These are phyloP conservation scores for Thryonomys swinderianus DNA, from an alignment of 2,113 vertebrate species.

Conservation along the genomic window DNA sequence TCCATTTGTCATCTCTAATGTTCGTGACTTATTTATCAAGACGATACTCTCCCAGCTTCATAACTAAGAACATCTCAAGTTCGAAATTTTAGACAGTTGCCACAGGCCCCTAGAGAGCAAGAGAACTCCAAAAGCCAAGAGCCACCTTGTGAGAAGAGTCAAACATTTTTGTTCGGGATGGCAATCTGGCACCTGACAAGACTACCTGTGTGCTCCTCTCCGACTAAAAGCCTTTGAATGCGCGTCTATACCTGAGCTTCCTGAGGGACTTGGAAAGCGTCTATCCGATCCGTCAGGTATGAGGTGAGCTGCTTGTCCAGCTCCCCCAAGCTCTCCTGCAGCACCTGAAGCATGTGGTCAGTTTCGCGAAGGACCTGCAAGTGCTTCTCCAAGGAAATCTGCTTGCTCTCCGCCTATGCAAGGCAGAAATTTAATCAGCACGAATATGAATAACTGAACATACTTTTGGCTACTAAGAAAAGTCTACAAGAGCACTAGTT, in stretches of 20 bases:
- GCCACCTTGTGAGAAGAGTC: accelerated
- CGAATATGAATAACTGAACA: neutral
- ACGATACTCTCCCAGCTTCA: neutral
- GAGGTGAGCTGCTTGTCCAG: conserved; percentile 95
- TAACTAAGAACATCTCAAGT: neutral
- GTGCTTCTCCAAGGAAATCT: conserved; percentile 94
- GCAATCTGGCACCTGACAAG: no score
- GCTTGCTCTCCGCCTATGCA: conserved; percentile 91
- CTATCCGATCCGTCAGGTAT: conserved; percentile 96
- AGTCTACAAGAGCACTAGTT: neutral
- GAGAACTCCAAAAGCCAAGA: neutral
- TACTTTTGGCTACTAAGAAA: neutral
- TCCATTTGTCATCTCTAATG: neutral
- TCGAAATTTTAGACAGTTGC: neutral
- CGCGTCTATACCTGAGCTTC: conserved; percentile 93
- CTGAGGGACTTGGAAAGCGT: conserved; percentile 95
- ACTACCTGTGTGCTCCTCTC: neutral
- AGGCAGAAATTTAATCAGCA: neutral
- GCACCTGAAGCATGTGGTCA: conserved; percentile 90
- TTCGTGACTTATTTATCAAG: neutral
- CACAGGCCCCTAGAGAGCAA: neutral
- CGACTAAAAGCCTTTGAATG: neutral
- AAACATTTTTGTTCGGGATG: neutral
- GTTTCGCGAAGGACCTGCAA: conserved; percentile 92
- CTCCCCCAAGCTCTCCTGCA: conserved; percentile 93